A percentile compares a stretch with the other conserved stretches of the same genome.
phyloP scores from a whole-genome alignment of 37 sponge, comb jelly and placozoan genomes.

The Mnemiopsis leidyi region DNA sequence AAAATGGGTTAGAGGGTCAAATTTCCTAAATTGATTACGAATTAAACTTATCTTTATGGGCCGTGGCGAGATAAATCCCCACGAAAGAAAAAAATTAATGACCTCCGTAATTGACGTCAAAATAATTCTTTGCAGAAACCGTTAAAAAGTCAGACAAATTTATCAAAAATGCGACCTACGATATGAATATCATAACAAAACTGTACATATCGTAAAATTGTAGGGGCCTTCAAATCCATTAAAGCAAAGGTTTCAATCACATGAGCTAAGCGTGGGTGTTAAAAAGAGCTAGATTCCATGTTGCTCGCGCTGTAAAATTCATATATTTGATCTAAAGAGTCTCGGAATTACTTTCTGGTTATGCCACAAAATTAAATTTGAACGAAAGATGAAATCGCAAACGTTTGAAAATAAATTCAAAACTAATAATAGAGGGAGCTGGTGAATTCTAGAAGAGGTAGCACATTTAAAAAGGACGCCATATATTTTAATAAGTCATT shows the following conservation, averaged over 20 bases:
- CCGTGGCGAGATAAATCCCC: not conserved
- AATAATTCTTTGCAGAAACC: no score
- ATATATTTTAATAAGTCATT: not conserved
- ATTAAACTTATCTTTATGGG: not conserved
- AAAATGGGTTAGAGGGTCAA: not conserved
- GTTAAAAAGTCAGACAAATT: no score
- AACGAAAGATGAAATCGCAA: not conserved
- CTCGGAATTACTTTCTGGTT: not conserved
- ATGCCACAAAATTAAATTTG: not conserved
- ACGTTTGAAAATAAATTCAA: not conserved
- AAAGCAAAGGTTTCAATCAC: not conserved
- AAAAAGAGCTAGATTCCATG: not conserved
- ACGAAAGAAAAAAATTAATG: no score
- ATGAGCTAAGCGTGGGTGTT: not conserved
- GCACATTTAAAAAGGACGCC: not conserved
- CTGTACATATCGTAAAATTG: no score
- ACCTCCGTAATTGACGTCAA: no score
- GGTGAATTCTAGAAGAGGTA: not conserved
- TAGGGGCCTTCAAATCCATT: not conserved
- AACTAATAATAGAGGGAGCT: not conserved
- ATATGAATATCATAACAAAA: no score
- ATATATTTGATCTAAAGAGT: not conserved
- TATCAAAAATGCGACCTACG: no score
- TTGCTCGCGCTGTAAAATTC: not conserved
- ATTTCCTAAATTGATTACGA: not conserved